These are phyloP conservation scores for Chaetodon trifasciatus DNA, from an alignment of 2,797 vertebrate genomes.

Conservation along the genomic window DNA sequence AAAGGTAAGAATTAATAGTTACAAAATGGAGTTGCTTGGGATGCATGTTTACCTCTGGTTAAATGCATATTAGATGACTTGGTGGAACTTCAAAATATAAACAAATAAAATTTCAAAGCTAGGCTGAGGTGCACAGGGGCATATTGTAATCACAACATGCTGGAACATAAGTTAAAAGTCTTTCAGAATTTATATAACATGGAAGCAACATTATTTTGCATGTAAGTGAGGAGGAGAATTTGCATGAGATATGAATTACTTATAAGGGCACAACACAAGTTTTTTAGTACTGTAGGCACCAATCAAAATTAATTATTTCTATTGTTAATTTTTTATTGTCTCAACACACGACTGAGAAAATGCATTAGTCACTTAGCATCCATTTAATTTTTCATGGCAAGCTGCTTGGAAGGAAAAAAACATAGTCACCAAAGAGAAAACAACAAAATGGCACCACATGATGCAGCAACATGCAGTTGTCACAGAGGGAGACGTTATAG, in stretches of 20 bases:
- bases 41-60: conserved; percentile 88
- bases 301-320: conserved; percentile 93
- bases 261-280: conserved; percentile 86
- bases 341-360: conserved; percentile 88
- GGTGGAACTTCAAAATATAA: conserved; percentile 81
- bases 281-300: conserved; percentile 89
- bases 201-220: conserved; percentile 81
- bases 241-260: conserved; percentile 92
- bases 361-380: conserved; percentile 90
- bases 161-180: conserved; percentile 87
- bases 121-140: conserved; percentile 71
- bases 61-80: conserved; percentile 86
- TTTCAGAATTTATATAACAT: conserved; percentile 87
- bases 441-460: conserved; percentile 67
- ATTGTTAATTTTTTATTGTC: conserved; percentile 93
- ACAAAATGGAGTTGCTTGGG: conserved; percentile 86
- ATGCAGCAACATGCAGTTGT: conserved; percentile 39
- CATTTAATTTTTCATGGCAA: conserved; percentile 91
- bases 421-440: conserved; percentile 75
- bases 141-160: conserved; percentile 81
- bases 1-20: conserved; percentile 87
- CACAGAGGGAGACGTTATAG: conserved; percentile 15
- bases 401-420: conserved; percentile 87
- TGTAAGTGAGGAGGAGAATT: conserved; percentile 86
- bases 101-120: conserved; percentile 78